Percentiles rank a stretch among this genome's conserved stretches.
These are phyloP conservation scores for Atta texana DNA, from an alignment of 1,140 invertebrate genomes.

Conservation along the genomic window DNA sequence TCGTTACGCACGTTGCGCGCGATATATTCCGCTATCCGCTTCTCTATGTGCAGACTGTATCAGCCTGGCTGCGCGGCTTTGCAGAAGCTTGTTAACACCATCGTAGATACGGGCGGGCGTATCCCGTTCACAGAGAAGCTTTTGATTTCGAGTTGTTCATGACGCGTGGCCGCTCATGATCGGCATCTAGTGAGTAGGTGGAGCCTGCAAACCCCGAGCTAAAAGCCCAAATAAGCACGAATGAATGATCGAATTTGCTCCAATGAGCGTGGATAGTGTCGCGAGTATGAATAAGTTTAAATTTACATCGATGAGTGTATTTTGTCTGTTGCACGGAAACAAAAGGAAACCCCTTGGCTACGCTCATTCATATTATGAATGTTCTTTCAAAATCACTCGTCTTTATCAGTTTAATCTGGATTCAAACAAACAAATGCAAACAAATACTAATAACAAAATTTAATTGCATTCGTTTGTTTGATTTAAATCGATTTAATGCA, in stretches of 20 bases:
- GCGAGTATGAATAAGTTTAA: background rate
- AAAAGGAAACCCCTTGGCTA: background rate
- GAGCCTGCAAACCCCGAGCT: background rate
- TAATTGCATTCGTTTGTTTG: background rate
- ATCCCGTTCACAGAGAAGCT: conserved; percentile 47
- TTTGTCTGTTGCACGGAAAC: background rate
- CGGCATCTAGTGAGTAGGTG: conserved; percentile 27
- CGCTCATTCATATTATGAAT: background rate
- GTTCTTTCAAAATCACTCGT: background rate
- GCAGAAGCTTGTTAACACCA: conserved; percentile 67
- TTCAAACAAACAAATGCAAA: background rate
- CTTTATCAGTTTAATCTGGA: background rate
- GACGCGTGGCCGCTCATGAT: conserved; percentile 35
- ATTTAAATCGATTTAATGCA: background rate
- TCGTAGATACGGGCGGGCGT: conserved; percentile 58
- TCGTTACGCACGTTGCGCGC: conserved; percentile 48
- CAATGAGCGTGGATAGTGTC: conserved; percentile 9
- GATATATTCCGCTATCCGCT: conserved; percentile 40
- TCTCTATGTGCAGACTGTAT: conserved; percentile 27
- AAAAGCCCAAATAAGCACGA: conserved; percentile 18
- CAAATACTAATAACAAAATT: background rate
- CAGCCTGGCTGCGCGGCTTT: conserved; percentile 56
- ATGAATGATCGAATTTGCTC: conserved; percentile 12
- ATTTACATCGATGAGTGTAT: background rate
- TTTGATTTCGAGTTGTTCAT: conserved; percentile 65